phyloP scores from a whole-genome alignment of 92 coral and sea anemone species.

The Muricea muricata region DNA sequence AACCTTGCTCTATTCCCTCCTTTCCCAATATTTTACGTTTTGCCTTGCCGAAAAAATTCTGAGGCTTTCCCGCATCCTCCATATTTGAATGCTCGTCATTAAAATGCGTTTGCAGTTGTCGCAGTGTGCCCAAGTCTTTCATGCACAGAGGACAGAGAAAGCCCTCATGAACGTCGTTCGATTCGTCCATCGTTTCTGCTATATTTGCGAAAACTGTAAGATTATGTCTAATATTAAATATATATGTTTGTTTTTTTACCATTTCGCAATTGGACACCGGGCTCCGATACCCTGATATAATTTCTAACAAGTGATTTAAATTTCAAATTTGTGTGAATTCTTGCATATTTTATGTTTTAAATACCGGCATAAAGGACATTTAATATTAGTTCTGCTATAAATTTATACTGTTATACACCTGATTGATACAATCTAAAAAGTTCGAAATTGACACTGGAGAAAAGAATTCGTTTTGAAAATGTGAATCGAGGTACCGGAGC shows the following conservation, averaged over 20 bases:
- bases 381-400: no score
- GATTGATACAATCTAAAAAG: no score
- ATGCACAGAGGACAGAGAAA: slow-evolving; percentile 93
- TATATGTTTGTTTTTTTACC: neutral
- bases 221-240: neutral
- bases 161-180: slow-evolving; percentile 79
- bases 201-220: no score
- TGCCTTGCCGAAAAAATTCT: slow-evolving; percentile 87
- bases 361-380: no score
- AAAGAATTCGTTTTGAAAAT: no score
- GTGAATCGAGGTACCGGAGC: slow-evolving; percentile 4
- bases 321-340: neutral
- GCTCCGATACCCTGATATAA: neutral
- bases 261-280: neutral
- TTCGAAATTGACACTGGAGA: neutral
- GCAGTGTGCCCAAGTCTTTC: slow-evolving; percentile 79
- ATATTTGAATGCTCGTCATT: slow-evolving; percentile 85
- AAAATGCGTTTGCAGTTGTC: slow-evolving; percentile 79
- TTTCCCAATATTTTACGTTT: slow-evolving; percentile 87
- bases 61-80: slow-evolving; percentile 73
- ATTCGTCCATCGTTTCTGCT: neutral
- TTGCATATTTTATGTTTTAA: neutral
- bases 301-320: neutral
- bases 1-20: slow-evolving; percentile 12
- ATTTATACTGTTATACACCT: no score